A percentile compares a stretch with the other conserved stretches of the same genome.
These are phyloP conservation scores for Pseudochromis fuscus DNA, from an alignment of 2,797 vertebrate genomes.

Conservation along the genomic window DNA sequence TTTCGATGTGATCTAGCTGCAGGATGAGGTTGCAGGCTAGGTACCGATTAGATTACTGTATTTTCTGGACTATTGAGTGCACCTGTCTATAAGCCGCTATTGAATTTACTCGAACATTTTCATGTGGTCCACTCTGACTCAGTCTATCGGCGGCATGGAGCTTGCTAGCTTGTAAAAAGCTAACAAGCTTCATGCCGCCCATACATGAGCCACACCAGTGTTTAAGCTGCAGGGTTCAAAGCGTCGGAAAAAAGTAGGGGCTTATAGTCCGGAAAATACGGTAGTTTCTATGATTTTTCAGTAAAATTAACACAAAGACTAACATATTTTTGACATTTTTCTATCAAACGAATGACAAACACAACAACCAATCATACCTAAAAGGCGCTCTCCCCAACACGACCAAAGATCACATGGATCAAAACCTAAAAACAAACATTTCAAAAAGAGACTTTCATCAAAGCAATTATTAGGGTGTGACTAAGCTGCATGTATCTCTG, in stretches of 20 bases:
- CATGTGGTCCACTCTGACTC: no score
- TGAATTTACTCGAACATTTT: no score
- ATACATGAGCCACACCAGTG: no score
- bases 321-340: constrained; percentile 20
- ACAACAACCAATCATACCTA: constrained; percentile 42
- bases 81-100: no score
- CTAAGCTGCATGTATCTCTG: constrained; percentile 32
- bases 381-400: constrained; percentile 10
- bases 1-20: constrained; percentile 4
- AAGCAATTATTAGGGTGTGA: constrained; percentile 42
- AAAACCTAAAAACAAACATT: constrained; percentile 34
- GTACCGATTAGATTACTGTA: no score
- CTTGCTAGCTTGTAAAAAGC: no score
- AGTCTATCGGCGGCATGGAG: no score
- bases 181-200: no score
- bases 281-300: constrained; percentile 39
- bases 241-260: no score
- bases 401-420: constrained; percentile 48
- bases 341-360: constrained; percentile 26
- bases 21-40: constrained; percentile 1
- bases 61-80: no score
- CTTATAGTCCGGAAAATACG: no score
- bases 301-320: constrained; percentile 35
- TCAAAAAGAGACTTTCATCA: constrained; percentile 43
- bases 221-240: no score